Conservation (phyloP, 2,113 vertebrate genomes). For the Podarcis raffonei region DNA sequence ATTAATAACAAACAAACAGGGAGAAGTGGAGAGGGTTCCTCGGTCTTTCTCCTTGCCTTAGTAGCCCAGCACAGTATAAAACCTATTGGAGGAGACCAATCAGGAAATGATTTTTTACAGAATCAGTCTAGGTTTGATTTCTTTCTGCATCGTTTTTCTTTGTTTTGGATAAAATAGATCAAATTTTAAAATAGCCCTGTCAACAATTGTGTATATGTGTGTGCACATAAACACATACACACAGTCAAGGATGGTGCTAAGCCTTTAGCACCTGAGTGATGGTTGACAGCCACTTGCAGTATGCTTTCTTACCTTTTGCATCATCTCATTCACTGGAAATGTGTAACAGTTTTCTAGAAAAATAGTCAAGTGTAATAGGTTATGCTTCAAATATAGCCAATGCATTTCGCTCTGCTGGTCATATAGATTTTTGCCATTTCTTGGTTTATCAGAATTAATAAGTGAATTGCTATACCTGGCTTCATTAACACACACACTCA, state of each 20-base stretch:
- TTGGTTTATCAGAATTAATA: not conserved
- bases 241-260: not conserved
- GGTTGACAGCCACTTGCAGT: not conserved
- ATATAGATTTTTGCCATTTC: not conserved
- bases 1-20: not conserved
- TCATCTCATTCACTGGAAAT: not conserved
- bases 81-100: not conserved
- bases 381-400: not conserved
- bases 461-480: not conserved
- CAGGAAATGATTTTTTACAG: not conserved
- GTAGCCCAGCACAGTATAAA: not conserved
- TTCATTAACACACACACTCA: not conserved
- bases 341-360: not conserved
- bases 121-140: not conserved
- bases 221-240: no score
- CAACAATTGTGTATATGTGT: no score
- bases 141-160: not conserved
- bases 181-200: not conserved
- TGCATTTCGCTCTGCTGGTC: not conserved
- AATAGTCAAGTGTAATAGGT: not conserved
- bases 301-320: not conserved
- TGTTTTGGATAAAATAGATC: not conserved
- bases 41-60: not conserved
- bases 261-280: not conserved
- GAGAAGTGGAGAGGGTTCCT: not conserved